Evolutionary conservation across 2,888 invertebrate species (phyloP), one percentile per base, ranked within the genome.

Genomic region (Drosophila rellima): DNA sequence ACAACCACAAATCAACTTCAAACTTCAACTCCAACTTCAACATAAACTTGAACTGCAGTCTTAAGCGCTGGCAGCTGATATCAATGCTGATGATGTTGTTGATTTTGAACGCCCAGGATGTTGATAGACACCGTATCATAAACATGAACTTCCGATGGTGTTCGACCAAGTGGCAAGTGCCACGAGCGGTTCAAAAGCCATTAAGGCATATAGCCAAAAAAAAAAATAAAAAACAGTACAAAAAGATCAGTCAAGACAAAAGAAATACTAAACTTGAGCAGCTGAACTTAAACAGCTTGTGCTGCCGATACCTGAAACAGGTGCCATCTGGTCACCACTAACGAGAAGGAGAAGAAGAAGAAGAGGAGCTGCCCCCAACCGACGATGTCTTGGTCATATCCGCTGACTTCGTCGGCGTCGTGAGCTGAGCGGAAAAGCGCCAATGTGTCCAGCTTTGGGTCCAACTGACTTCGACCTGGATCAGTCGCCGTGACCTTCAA

Each of bases 71-170:
- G 65, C 78, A 81, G 88, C 67, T 83, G 84, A 83, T 69, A 51
- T 45, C 37, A 50, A 17, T 60, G 39, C 37, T 17, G 40, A 42
- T 40, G 51, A 57, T 29, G 57, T 17, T 33, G 72, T 48, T 70
- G 72, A 65, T 59, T 20, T 40, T 45, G 18, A 39, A 57, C 47
- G 51, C 55, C 48, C 35, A 61, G 77, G 67, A 68, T 64, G 57
- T 55, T 63, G 45, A 48, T 59, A 33, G 62, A 57, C 60, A 59
- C 18, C 48, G 48, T 87, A 81, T 87, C 82, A 87, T 84, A 81
- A 82, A 84, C 73, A 81, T 67, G 73, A 68, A 84, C 82, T 82
- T 82, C 88, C 82, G 88, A 87, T 87, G 81, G 74, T 78, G 81
- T 68, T 80, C 61, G 81, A 56, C 51, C 80, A 64, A 64, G 70